phyloP scores from a whole-genome alignment of 1,140 invertebrate genomes.

The Latrodectus geometricus region DNA sequence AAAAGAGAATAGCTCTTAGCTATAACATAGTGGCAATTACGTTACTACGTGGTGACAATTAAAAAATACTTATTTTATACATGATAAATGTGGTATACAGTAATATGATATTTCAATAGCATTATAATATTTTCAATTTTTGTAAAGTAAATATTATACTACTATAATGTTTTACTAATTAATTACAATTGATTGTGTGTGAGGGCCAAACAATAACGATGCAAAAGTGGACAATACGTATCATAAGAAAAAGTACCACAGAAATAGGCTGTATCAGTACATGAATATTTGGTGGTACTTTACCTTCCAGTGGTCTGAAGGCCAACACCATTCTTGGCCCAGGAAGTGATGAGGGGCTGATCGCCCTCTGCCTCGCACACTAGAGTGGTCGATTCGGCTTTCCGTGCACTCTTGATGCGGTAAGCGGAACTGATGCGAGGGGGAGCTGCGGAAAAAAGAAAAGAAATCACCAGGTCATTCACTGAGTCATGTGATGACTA shows the following conservation, averaged over 20 bases:
- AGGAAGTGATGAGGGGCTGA: constrained; percentile 93
- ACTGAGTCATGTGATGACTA: no score
- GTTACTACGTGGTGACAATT: no score
- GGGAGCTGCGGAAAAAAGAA: constrained; percentile 18
- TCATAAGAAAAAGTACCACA: background rate
- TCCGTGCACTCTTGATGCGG: constrained; percentile 76
- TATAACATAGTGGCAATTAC: no score
- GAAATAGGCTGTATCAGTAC: background rate
- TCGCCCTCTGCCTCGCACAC: constrained; percentile 96
- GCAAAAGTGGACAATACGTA: background rate
- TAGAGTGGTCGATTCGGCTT: constrained; percentile 89
- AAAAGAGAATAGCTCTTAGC: no score
- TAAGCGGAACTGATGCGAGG: constrained; percentile 32
- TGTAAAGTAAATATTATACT: no score
- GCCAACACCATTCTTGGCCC: constrained; percentile 70
- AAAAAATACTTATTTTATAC: no score
- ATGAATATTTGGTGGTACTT: background rate
- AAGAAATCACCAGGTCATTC: background rate
- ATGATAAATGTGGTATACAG: no score
- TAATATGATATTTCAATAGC: no score
- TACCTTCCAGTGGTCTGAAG: constrained; percentile 53
- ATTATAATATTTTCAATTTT: no score
- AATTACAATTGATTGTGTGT: no score
- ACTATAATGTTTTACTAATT: no score
- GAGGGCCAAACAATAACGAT: background rate